These are phyloP conservation scores for Pelmatolapia mariae DNA, from an alignment of 2,113 vertebrate genomes.

Conservation along the genomic window DNA sequence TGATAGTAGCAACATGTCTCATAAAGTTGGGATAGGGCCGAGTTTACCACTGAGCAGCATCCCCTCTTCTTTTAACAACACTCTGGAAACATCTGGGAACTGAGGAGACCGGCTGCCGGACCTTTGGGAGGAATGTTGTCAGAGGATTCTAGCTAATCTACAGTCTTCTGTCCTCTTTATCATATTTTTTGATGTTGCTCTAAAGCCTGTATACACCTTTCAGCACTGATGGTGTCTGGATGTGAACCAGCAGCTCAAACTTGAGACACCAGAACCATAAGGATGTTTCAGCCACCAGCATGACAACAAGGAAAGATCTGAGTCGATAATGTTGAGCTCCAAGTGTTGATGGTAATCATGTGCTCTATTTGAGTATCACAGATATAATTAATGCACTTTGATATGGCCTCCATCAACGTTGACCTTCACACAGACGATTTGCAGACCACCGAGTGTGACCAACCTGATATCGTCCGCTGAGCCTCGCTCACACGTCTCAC, in stretches of 20 bases:
- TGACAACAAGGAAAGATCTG: background rate
- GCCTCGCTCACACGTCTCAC: background rate
- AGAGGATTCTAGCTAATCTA: background rate
- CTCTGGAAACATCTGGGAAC: background rate
- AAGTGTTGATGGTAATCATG: background rate
- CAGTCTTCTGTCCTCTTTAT: background rate
- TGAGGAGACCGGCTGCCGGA: background rate
- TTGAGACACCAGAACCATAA: background rate
- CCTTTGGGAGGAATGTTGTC: background rate
- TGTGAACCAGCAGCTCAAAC: background rate
- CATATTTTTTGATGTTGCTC: background rate
- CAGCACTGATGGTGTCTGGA: background rate
- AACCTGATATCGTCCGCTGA: slow-evolving; percentile 4
- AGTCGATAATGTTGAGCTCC: background rate
- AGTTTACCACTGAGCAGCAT: background rate
- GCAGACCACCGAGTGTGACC: background rate
- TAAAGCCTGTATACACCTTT: background rate
- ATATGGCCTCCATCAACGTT: background rate
- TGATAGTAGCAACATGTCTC: background rate
- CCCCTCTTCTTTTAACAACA: background rate
- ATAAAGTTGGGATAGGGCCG: background rate
- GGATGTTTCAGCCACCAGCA: background rate
- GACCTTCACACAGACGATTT: slow-evolving; percentile 32
- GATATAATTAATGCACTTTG: background rate
- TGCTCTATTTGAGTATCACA: background rate